Conservation (phyloP, 2,797 vertebrate genomes). For the Ispidina lecontei region DNA sequence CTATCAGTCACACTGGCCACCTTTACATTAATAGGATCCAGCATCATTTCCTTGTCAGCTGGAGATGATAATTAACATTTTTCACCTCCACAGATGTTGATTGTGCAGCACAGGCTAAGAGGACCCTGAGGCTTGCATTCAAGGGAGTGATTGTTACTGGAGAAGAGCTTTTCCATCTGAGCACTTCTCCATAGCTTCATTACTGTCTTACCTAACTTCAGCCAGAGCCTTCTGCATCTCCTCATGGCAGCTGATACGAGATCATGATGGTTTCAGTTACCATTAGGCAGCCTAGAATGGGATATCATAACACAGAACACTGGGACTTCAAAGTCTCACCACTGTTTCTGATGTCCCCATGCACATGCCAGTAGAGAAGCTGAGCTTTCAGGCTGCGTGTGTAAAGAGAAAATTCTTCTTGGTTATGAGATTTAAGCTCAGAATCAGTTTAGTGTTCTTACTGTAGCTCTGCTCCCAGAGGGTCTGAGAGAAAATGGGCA, state of each 20-base stretch:
- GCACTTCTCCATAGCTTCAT: background rate
- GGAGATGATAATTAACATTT: background rate
- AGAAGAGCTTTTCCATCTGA: background rate
- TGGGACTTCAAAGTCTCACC: background rate
- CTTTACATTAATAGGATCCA: background rate
- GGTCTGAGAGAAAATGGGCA: background rate
- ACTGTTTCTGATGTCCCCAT: background rate
- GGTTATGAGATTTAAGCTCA: background rate
- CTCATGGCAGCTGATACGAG: background rate
- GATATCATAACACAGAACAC: background rate
- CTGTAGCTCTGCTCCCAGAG: background rate
- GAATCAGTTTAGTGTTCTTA: background rate
- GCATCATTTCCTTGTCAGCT: background rate
- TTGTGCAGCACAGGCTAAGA: background rate
- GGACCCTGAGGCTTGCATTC: slow-evolving; percentile 14
- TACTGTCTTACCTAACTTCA: background rate
- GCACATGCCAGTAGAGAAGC: background rate
- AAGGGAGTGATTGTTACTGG: background rate
- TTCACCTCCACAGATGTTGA: background rate
- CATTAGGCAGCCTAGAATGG: background rate
- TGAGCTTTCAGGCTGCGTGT: background rate
- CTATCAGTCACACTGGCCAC: background rate
- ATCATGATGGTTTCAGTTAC: background rate
- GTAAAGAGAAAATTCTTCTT: background rate
- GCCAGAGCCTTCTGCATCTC: background rate